Conservation (phyloP, 2,797 vertebrate species). For the Ataeniobius toweri region DNA sequence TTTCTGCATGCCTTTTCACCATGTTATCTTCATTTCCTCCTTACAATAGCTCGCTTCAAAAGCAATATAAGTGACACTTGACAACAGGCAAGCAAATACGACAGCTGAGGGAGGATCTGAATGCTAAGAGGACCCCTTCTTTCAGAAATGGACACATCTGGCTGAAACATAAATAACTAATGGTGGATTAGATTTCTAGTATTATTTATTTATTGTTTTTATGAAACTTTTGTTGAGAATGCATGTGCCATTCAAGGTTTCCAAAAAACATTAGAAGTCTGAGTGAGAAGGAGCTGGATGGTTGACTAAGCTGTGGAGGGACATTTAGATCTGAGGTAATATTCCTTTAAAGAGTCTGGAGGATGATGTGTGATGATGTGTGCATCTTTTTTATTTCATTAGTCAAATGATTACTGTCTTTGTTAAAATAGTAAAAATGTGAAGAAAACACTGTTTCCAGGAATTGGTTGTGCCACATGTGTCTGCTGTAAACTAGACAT, state of each 20-base stretch:
- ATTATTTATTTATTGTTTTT: not conserved
- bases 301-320: constrained; percentile 34
- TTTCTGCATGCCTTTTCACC: constrained; percentile 42
- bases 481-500: not conserved
- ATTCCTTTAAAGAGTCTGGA: not conserved
- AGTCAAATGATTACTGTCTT: not conserved
- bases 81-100: constrained; percentile 35
- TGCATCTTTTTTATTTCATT: not conserved
- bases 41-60: constrained; percentile 37
- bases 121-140: not conserved
- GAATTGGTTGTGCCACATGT: constrained; percentile 15
- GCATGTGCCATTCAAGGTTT: not conserved
- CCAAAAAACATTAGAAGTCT: constrained; percentile 15
- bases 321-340: constrained; percentile 44
- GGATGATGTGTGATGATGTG: not conserved
- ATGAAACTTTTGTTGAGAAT: not conserved
- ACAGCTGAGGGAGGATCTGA: constrained; percentile 23
- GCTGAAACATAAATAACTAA: not conserved
- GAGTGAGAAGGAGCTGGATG: constrained; percentile 39
- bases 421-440: constrained; percentile 11
- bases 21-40: constrained; percentile 73
- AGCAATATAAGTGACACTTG: constrained; percentile 58
- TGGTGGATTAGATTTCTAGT: not conserved
- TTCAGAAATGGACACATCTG: not conserved
- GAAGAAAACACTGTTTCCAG: constrained; percentile 38